phyloP scores from a whole-genome alignment of 92 coral and sea anemone species.

The Pocillopora meandrina region DNA sequence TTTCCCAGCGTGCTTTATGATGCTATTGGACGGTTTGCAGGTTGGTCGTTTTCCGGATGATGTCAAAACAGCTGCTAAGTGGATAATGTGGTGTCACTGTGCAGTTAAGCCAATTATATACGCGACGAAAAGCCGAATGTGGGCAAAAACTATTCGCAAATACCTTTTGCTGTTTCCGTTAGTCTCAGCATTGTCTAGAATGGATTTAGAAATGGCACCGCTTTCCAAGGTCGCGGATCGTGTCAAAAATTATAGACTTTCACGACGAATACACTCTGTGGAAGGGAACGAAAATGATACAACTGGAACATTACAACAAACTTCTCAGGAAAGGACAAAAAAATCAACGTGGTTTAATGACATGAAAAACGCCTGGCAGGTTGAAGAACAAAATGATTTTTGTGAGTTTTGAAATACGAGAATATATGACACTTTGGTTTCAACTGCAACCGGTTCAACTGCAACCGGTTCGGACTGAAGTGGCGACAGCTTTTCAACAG shows the following conservation, averaged over 20 bases:
- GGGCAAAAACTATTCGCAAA: constrained; percentile 16
- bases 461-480: no score
- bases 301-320: not conserved
- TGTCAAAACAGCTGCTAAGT: constrained; percentile 57
- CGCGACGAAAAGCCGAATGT: constrained; percentile 38
- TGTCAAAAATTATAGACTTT: not conserved
- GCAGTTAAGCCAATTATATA: constrained; percentile 72
- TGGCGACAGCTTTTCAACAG: no score
- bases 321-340: not conserved
- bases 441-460: no score
- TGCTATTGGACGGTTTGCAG: constrained; percentile 74
- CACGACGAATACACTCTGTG: not conserved
- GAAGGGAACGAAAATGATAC: no score
- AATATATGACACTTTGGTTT: no score
- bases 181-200: not conserved
- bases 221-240: not conserved
- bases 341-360: not conserved
- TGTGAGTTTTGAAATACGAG: not conserved
- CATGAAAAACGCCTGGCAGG: not conserved
- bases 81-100: constrained; percentile 93
- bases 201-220: not conserved
- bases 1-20: constrained; percentile 79
- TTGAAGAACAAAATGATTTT: not conserved
- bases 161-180: constrained; percentile 15
- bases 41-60: constrained; percentile 44